Evolutionary conservation across 2,797 vertebrate species (phyloP).

Genomic region (Lacerta viridis): DNA sequence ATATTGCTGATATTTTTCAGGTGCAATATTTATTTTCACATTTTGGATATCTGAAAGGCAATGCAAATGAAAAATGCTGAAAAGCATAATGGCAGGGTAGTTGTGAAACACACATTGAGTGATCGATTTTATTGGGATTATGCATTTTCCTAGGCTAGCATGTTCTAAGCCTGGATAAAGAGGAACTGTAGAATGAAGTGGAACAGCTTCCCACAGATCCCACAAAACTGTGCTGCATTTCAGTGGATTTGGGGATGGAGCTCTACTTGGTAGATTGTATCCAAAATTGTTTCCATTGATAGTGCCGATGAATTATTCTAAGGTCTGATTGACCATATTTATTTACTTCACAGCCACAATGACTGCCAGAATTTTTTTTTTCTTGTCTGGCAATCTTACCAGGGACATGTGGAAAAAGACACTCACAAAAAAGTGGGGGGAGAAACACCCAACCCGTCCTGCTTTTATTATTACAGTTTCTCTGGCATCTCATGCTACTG

Average conservation of each 20-base stretch:
- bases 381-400: conserved; percentile 32
- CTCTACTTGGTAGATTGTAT: not conserved
- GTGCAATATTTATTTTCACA: not conserved
- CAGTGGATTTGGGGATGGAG: not conserved
- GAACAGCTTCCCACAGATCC: not conserved
- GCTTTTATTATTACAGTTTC: not conserved
- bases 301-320: conserved; percentile 3
- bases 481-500: conserved; percentile 14
- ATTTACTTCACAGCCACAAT: conserved; percentile 36
- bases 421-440: not conserved
- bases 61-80: not conserved
- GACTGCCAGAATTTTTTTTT: conserved; percentile 31
- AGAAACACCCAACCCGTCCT: too few relatives aligned
- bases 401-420: not conserved
- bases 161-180: not conserved
- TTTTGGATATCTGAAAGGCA: not conserved
- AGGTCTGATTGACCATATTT: conserved; percentile 39
- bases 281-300: conserved; percentile 23
- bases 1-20: not conserved
- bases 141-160: not conserved
- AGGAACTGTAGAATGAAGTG: not conserved
- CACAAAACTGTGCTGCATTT: not conserved
- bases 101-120: not conserved
- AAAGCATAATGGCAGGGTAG: not conserved
- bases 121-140: not conserved